Percentiles rank a stretch among this genome's conserved stretches.
These are phyloP conservation scores for Grammomys dolichurus DNA, from an alignment of 2,113 vertebrate species.

Conservation along the genomic window DNA sequence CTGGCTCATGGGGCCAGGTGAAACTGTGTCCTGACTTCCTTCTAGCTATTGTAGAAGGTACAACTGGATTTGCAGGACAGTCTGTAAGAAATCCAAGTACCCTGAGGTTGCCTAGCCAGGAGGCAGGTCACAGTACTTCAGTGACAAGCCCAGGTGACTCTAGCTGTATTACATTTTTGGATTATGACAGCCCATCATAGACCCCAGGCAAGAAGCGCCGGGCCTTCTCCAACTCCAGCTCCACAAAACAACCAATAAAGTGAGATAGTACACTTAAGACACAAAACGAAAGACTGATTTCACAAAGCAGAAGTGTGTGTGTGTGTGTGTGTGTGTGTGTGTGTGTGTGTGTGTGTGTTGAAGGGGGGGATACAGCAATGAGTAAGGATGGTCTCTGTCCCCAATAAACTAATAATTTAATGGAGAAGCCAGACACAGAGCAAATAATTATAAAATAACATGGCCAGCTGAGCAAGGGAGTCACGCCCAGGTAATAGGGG, in stretches of 20 bases:
- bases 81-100: not conserved
- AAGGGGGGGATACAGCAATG: not conserved
- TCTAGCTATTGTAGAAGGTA: not conserved
- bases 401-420: constrained; percentile 47
- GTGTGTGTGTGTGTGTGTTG: too few relatives aligned
- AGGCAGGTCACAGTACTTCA: accelerated
- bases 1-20: not conserved
- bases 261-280: not conserved
- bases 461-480: not conserved
- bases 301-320: not conserved
- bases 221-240: not conserved
- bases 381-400: constrained; percentile 16
- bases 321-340: too few relatives aligned
- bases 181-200: not conserved
- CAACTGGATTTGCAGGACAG: too few relatives aligned
- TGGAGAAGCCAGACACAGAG: constrained; percentile 42
- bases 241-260: not conserved
- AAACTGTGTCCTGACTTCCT: not conserved
- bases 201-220: not conserved
- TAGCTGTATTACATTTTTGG: not conserved
- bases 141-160: not conserved
- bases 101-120: not conserved
- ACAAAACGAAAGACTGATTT: not conserved
- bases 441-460: constrained; percentile 63
- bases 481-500: not conserved